Evolutionary conservation across 2,113 vertebrate species (phyloP), one percentile per base, ranked within the genome.

Genomic region (Xiphophorus couchianus): DNA sequence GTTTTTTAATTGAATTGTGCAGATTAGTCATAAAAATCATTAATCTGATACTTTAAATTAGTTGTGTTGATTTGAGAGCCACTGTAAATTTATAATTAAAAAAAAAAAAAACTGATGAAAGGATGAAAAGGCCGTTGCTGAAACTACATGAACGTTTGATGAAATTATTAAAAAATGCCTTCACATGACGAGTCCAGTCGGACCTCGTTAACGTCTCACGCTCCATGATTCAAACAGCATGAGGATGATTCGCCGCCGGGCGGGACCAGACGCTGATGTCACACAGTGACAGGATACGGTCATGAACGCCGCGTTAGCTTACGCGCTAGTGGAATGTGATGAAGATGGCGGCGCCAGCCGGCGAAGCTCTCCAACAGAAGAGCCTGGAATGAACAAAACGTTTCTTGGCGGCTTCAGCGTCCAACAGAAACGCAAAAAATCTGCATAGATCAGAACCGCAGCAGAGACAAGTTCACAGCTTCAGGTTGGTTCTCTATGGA

Each of bases 241-340:
- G 93, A 91, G 94, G 94, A 58, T 3, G 5, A 58, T 88, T 84
- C 88, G 94, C 89, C 94, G 85, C 90, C 79, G 90, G 90, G 65
- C 92, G 86, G 90, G 79, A 94, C 86, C 51, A 90, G 78, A 87
- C 66, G 54, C 95, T 82, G 93, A 95, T 94, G 96, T 97, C 97
- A 98, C 97, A 97, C 91, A 94, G 97, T 96, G 96, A 97, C 96
- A 97, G 95, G 95, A 94, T 94, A 88, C 93, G 94, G 90, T 86
- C 14, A 27, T 91, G 80, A 82, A 70, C 88, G 89, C 90, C 72
- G 82, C 84, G 80, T 77, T 82, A 80, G 80, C 79, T 61, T 7
- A 66, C 44, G 72, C 84, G 81, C 88, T 67, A 80, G 80, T 92
- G 93, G 93, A 93, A 93, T 93, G 91, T 90, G 3, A 30, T 78